These are phyloP conservation scores for Tenthredo mesomela DNA, from an alignment of 2,888 invertebrate genomes.

Conservation along the genomic window DNA sequence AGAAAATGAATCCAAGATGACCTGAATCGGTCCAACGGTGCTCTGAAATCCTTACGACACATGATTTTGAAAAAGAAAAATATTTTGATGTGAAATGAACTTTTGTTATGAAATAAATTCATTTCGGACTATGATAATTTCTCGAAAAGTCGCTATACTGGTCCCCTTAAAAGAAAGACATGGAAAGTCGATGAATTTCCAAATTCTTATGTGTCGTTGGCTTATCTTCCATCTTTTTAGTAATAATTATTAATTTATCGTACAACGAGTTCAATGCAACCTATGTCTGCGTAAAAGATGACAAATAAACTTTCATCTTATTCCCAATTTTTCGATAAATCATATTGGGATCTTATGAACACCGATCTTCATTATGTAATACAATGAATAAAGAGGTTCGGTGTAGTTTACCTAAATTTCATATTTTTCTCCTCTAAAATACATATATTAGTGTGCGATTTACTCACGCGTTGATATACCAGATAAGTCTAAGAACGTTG, in stretches of 20 bases:
- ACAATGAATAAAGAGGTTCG: neutral
- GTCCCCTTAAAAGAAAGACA: neutral
- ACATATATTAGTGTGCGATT: neutral
- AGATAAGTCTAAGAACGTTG: slow-evolving; percentile 73
- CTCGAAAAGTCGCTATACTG: no score
- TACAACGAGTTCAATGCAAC: neutral
- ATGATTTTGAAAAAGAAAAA: no score
- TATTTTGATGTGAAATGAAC: no score
- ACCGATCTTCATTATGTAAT: neutral
- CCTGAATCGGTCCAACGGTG: no score
- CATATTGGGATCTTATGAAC: neutral
- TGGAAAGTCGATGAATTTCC: neutral
- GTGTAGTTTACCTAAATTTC: neutral
- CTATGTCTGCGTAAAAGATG: neutral
- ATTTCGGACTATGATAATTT: no score
- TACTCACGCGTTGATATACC: slow-evolving; percentile 57
- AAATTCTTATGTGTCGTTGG: no score
- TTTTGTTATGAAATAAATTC: no score
- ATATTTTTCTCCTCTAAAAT: neutral
- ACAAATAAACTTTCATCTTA: neutral
- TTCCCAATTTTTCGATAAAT: neutral
- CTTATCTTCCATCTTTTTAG: no score
- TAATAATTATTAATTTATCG: neutral
- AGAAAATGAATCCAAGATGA: no score
- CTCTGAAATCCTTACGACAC: no score